Evolutionary conservation across 2,113 vertebrate species (phyloP).

Genomic region (Desmodus rotundus): DNA sequence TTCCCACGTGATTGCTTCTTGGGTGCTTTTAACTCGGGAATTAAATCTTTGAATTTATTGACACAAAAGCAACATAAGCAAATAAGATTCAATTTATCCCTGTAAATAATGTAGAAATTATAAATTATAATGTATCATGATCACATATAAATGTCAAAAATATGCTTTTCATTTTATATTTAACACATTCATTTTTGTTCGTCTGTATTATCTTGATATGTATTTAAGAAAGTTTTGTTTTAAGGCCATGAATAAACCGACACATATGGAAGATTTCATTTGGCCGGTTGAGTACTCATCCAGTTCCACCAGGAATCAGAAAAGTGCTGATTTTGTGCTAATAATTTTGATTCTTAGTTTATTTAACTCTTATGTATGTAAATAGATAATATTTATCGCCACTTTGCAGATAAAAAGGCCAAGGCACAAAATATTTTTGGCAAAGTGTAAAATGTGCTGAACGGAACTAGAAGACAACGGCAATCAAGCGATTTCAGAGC

Average conservation of each 20-base stretch:
- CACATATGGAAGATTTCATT: not conserved
- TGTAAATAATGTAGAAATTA: constrained; percentile 9
- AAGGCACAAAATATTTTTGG: not conserved
- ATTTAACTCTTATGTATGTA: not conserved
- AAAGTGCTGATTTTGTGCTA: not conserved
- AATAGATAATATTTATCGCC: not conserved
- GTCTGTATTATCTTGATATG: not conserved
- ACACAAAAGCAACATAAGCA: constrained; percentile 62
- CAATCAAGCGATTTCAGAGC: not conserved
- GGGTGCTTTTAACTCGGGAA: not conserved
- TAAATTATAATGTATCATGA: not conserved
- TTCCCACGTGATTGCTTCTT: not conserved
- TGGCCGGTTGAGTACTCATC: not conserved
- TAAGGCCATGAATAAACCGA: not conserved
- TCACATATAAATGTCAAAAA: not conserved
- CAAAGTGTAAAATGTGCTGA: not conserved
- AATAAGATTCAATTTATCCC: constrained; percentile 51
- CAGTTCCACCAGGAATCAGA: not conserved
- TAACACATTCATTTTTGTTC: not conserved
- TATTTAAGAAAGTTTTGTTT: not conserved
- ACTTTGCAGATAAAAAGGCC: not conserved
- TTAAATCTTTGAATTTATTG: constrained; percentile 53
- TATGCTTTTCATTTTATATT: not conserved
- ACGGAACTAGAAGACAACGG: not conserved
- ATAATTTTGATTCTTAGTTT: not conserved